These are phyloP conservation scores for Rousettus madagascariensis DNA, from an alignment of 2,797 vertebrate species.

Conservation along the genomic window DNA sequence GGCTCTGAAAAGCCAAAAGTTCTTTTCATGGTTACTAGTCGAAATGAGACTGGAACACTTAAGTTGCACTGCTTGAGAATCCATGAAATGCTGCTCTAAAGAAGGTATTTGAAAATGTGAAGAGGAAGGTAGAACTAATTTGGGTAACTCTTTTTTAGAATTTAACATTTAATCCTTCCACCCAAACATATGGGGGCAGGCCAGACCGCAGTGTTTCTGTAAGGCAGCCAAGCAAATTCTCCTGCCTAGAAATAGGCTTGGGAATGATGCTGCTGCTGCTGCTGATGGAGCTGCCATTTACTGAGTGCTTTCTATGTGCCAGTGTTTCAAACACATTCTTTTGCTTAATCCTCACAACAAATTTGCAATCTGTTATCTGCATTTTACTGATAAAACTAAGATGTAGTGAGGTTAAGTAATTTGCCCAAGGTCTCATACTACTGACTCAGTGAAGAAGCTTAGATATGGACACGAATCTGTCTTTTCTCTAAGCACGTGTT, in stretches of 20 bases:
- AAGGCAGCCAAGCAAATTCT: not conserved
- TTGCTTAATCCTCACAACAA: not conserved
- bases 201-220: not conserved
- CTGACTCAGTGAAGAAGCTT: not conserved
- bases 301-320: not conserved
- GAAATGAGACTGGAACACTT: not conserved
- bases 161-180: not conserved
- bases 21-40: not conserved
- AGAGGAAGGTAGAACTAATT: not conserved
- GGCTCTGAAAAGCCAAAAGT: not conserved
- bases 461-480: not conserved
- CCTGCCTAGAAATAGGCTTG: not conserved
- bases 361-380: not conserved
- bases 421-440: not conserved
- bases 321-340: not conserved
- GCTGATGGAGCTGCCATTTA: not conserved
- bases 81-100: not conserved
- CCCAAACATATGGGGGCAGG: not conserved
- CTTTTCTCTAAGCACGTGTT: not conserved
- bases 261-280: too few relatives aligned
- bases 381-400: not conserved
- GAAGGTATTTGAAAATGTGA: not conserved
- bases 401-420: not conserved
- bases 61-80: not conserved
- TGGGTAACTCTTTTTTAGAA: not conserved